Percentiles rank a stretch among this genome's conserved stretches.
These are phyloP conservation scores for Suricata suricatta DNA, from an alignment of 2,113 vertebrate genomes.

Conservation along the genomic window DNA sequence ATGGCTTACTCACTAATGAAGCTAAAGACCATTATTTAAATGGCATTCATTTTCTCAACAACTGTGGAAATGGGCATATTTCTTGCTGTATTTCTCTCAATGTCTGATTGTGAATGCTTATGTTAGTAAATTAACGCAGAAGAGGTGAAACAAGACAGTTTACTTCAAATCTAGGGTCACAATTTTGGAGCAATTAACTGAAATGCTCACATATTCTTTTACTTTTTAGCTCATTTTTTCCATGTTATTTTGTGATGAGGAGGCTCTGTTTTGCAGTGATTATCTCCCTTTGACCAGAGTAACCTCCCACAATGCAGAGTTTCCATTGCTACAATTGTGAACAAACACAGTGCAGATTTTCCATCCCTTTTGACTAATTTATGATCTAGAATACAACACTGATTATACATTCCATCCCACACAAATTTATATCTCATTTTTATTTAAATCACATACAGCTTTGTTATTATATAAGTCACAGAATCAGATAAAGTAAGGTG, in stretches of 20 bases:
- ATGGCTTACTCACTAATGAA: neutral
- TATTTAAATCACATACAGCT: neutral
- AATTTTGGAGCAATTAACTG: neutral
- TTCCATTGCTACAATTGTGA: neutral
- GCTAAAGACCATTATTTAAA: neutral
- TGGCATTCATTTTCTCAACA: neutral
- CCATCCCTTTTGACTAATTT: neutral
- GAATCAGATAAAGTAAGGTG: neutral
- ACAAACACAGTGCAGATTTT: neutral
- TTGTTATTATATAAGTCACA: neutral
- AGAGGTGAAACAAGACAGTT: neutral
- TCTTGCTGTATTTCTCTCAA: neutral
- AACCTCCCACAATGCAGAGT: neutral
- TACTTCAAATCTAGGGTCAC: neutral
- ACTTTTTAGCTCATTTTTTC: neutral
- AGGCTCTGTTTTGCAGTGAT: neutral
- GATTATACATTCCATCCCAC: neutral
- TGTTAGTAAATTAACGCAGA: neutral
- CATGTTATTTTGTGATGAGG: neutral
- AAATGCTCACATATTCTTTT: neutral
- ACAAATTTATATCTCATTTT: neutral
- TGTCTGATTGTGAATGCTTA: neutral
- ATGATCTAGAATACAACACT: neutral
- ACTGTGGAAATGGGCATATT: neutral
- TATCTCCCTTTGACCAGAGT: neutral